Base-by-base conservation (phyloP, 1,140 invertebrate genomes). In the Sipha flava region DNA sequence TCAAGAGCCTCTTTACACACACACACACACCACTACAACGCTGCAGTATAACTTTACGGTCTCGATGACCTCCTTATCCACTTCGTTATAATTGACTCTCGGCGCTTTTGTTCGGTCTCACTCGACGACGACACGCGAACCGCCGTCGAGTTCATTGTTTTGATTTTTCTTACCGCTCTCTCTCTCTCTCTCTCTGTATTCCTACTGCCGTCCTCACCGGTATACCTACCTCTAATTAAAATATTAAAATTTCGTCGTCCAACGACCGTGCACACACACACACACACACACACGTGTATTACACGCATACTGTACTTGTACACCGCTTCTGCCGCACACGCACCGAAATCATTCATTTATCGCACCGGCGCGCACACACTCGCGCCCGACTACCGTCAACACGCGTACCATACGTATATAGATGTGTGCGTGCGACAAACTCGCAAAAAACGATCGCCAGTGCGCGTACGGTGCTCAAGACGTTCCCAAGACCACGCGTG, bases 1-100 rank as follows among this genome's bases (percentile, higher is more conserved):
- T 73, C 70, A 73, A 73, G 70, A 52, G 70, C 3, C 70, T 73
- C 70, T 73, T 73, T 54, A 10, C 21, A 54, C 21, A 21, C 23
- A 16, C 29, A 16, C 9, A 18, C 18, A 5, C 26, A 31, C 14
- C 7, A 23, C 62, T 37, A 66, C 62, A 31, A 59, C 57, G 31
- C 57, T 59, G 1, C 23, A 59, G 23, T 23, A 34, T 52, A n/a
- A 9, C 49, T 52, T 18, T 9, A n/a, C 6, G 29, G 10, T 47
- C 45, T 72, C 68, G 68, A 72, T 72, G 68, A 49, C 68, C 70
- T 73, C 70, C 70, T 73, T 73, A 52, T 31, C 45, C 45, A 52
- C 70, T 73, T 54, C 70, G 54, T 73, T 73, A 73, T 73, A 73
- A 73, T 73, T 73, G 70, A 73, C 70, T 73, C 70, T 73, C 29